Evolutionary conservation across 2,113 vertebrate species (phyloP).

Genomic region (Oncorhynchus tshawytscha): DNA sequence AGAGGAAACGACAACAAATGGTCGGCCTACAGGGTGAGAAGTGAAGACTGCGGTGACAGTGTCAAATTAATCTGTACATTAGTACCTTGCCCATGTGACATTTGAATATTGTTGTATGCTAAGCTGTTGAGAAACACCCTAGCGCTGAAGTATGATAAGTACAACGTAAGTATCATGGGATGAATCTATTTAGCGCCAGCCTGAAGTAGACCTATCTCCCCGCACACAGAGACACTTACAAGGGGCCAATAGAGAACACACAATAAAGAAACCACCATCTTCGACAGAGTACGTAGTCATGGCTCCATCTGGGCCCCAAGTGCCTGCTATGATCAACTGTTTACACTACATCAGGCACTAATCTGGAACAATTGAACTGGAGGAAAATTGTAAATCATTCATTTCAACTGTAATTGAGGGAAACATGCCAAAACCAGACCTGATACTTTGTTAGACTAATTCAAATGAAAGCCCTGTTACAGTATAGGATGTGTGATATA

Average conservation of each 20-base stretch:
- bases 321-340: too few relatives aligned
- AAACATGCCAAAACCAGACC: too few relatives aligned
- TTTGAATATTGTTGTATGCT: not conserved
- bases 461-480: too few relatives aligned
- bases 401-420: not conserved
- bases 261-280: not conserved
- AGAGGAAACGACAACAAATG: slow-evolving; percentile 42
- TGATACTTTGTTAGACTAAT: too few relatives aligned
- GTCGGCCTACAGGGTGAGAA: slow-evolving; percentile 22
- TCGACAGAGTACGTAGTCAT: not conserved
- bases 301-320: not conserved
- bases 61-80: not conserved
- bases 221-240: not conserved
- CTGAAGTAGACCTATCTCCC: not conserved
- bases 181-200: not conserved
- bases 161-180: not conserved
- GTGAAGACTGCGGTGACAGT: slow-evolving; percentile 11
- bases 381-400: not conserved
- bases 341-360: not conserved
- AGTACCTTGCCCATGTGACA: not conserved
- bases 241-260: not conserved
- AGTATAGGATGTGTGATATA: too few relatives aligned
- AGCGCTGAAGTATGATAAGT: not conserved
- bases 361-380: not conserved
- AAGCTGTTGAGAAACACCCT: not conserved